Percentiles rank a stretch among this genome's conserved stretches.
Evolutionary conservation across 1,140 invertebrate genomes (phyloP).

Genomic region (Bursaphelenchus mucronatus): DNA sequence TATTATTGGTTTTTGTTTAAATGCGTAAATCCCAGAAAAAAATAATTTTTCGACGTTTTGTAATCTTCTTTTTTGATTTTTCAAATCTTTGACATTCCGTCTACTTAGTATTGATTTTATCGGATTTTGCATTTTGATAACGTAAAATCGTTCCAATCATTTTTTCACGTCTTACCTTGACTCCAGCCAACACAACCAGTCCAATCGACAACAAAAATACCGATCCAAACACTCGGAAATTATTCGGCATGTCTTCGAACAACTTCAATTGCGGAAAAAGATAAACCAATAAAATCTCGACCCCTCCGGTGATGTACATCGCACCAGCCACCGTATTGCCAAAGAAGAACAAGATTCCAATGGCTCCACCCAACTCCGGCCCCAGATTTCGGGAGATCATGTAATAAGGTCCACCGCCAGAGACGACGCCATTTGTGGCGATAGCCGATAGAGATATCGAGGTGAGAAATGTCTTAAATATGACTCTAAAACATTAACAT

Average conservation of each 20-base stretch:
- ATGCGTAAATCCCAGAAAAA: no score
- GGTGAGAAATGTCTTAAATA: slow-evolving; percentile 84
- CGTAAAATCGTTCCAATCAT: no score
- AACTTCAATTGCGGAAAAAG: slow-evolving; percentile 87
- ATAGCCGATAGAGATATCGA: slow-evolving; percentile 99
- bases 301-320: slow-evolving; percentile 97
- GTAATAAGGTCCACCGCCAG: slow-evolving; percentile 95
- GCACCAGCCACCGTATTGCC: slow-evolving; percentile 94
- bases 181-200: slow-evolving; percentile 88
- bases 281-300: slow-evolving; percentile 95
- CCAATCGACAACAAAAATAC: slow-evolving; percentile 81
- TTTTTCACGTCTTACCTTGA: slow-evolving; percentile 64
- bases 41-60: no score
- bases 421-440: slow-evolving; percentile 96
- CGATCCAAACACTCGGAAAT: slow-evolving; percentile 93
- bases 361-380: slow-evolving; percentile 84
- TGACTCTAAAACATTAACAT: background rate
- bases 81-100: no score
- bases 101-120: no score
- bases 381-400: slow-evolving; percentile 91
- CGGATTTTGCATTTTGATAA: no score
- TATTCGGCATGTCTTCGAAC: slow-evolving; percentile 97
- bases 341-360: slow-evolving; percentile 95
- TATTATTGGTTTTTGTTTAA: no score
- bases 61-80: no score